These are phyloP conservation scores for Heterohyrax brucei DNA, from an alignment of 2,797 vertebrate genomes.

Conservation along the genomic window DNA sequence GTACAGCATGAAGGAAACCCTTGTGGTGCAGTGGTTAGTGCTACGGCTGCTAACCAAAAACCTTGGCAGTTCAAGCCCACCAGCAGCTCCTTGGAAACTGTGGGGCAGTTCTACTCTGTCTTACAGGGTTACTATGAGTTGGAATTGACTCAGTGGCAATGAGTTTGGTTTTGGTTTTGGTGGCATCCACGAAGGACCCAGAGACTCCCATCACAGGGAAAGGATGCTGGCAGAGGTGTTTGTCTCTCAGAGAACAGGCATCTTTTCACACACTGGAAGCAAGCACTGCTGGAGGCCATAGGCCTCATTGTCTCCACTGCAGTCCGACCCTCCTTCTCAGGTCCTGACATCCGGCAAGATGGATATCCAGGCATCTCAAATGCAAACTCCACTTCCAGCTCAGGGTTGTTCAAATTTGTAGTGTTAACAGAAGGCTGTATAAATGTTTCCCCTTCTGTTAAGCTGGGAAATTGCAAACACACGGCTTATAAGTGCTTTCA, in stretches of 20 bases:
- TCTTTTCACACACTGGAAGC: not conserved
- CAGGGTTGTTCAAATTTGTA: not conserved
- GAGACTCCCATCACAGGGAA: not conserved
- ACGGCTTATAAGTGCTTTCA: accelerated
- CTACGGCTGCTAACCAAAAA: too few species aligned
- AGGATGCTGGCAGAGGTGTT: not conserved
- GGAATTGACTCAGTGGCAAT: too few species aligned
- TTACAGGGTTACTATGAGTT: too few species aligned
- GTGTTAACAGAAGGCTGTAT: not conserved
- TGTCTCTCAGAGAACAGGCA: not conserved
- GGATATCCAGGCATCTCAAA: not conserved
- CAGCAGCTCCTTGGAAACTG: too few species aligned
- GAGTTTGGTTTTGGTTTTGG: too few species aligned
- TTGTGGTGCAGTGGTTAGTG: too few species aligned
- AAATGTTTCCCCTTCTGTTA: not conserved
- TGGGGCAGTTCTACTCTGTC: too few species aligned
- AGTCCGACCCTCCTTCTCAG: too few species aligned
- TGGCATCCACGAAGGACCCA: not conserved
- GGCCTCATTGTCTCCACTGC: too few species aligned
- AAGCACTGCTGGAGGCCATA: not conserved
- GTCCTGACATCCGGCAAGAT: not conserved
- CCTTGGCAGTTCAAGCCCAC: too few species aligned
- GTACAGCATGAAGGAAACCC: not conserved
- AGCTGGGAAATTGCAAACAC: not conserved
- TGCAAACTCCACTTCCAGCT: not conserved